phyloP scores from a whole-genome alignment of 1,140 invertebrate species.

The Chymomyza costata region DNA sequence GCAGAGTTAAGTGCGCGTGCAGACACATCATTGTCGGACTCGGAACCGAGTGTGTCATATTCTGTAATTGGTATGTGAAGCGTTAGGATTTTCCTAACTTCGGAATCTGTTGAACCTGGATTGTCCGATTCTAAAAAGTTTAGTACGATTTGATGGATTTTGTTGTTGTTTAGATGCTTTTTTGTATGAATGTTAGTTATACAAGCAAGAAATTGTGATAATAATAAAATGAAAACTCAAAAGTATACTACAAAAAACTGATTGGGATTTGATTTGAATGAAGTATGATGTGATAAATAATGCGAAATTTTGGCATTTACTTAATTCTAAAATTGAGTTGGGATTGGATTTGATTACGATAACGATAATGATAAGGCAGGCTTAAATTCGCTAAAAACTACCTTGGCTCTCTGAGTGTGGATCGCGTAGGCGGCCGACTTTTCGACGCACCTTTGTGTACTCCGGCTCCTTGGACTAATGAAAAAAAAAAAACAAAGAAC shows the following conservation, averaged over 20 bases:
- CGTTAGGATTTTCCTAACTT: conserved; percentile 91
- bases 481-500: neutral
- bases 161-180: conserved; percentile 38
- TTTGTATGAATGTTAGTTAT: conserved; percentile 25
- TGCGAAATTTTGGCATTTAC: conserved; percentile 44
- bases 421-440: conserved; percentile 84
- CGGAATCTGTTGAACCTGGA: conserved; percentile 89
- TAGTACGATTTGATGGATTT: conserved; percentile 75
- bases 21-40: conserved; percentile 83
- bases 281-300: conserved; percentile 16
- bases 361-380: neutral
- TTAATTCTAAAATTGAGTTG: conserved; percentile 36
- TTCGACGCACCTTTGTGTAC: conserved; percentile 87
- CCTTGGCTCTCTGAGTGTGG: conserved; percentile 88
- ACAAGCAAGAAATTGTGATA: conserved; percentile 37
- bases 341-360: conserved; percentile 4
- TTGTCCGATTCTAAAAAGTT: conserved; percentile 88
- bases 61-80: conserved; percentile 92
- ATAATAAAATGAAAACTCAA: conserved; percentile 14
- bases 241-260: too few species aligned
- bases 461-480: conserved; percentile 85
- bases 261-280: too few species aligned
- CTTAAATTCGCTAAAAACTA: conserved; percentile 66
- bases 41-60: conserved; percentile 86
- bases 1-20: conserved; percentile 78